Conservation (phyloP, 2,888 invertebrate species). For the Hermodice carunculata region DNA sequence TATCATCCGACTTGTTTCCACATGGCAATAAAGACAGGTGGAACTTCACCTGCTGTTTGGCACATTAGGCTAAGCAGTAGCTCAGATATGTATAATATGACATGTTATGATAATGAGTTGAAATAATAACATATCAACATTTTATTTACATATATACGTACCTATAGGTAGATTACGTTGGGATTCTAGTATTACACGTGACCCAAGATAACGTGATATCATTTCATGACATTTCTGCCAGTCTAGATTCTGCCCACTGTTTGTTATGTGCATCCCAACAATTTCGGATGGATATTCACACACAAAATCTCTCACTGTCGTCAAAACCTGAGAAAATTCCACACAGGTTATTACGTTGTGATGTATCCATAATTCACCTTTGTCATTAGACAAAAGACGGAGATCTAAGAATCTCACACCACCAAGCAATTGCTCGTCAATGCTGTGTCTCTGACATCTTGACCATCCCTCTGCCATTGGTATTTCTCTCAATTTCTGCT, state of each 20-base stretch:
- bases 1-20: no score
- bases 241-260: constrained; percentile 31
- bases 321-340: constrained; percentile 23
- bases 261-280: constrained; percentile 22
- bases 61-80: no score
- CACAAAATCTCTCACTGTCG: constrained; percentile 24
- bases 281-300: constrained; percentile 33
- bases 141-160: no score
- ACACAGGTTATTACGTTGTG: constrained; percentile 22
- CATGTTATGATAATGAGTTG: no score
- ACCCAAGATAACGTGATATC: constrained; percentile 24
- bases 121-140: no score
- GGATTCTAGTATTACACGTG: constrained; percentile 27
- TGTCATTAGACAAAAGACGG: constrained; percentile 28
- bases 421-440: constrained; percentile 27
- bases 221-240: constrained; percentile 22
- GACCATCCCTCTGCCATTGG: constrained; percentile 30
- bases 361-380: constrained; percentile 14
- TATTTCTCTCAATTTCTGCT: background rate
- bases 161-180: constrained; percentile 32
- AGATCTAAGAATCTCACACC: constrained; percentile 37
- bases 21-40: no score
- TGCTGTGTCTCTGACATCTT: constrained; percentile 26
- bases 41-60: no score
- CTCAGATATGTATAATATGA: no score